Conservation (phyloP, 2,888 invertebrate species). For the Elaeidobius kamerunicus region DNA sequence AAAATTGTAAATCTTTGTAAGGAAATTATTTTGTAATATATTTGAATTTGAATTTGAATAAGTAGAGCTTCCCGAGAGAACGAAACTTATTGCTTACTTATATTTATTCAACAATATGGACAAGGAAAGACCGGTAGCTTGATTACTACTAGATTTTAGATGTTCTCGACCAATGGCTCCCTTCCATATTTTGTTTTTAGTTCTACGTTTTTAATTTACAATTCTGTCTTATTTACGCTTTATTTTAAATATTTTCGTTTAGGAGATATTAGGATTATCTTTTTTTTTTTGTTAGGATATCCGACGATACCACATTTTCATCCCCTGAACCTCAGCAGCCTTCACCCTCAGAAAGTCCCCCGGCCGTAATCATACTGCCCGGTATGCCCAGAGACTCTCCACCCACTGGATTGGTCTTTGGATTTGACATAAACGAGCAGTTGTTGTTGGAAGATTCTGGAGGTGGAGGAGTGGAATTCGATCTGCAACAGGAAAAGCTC, state of each 20-base stretch:
- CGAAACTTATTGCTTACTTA: no score
- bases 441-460: constrained; percentile 53
- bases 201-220: no score
- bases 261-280: background rate
- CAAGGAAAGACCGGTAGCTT: no score
- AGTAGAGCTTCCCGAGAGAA: no score
- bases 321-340: constrained; percentile 18
- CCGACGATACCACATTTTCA: constrained; percentile 14
- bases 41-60: no score
- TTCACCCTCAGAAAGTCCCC: constrained; percentile 45
- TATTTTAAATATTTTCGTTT: constrained; percentile 5
- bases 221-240: no score
- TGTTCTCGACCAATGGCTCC: no score
- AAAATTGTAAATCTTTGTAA: no score
- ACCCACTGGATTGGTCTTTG: constrained; percentile 70
- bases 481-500: constrained; percentile 1
- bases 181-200: no score
- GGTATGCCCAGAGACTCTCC: constrained; percentile 57
- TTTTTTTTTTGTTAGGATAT: constrained; percentile 12
- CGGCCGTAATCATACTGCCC: constrained; percentile 72
- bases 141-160: no score
- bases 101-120: no score
- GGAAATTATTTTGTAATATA: no score
- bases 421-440: constrained; percentile 75
- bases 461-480: constrained; percentile 11